Percentiles rank a stretch among this genome's conserved stretches.
These are phyloP conservation scores for Tigriopus californicus DNA, from an alignment of 2,888 invertebrate species.

Conservation along the genomic window DNA sequence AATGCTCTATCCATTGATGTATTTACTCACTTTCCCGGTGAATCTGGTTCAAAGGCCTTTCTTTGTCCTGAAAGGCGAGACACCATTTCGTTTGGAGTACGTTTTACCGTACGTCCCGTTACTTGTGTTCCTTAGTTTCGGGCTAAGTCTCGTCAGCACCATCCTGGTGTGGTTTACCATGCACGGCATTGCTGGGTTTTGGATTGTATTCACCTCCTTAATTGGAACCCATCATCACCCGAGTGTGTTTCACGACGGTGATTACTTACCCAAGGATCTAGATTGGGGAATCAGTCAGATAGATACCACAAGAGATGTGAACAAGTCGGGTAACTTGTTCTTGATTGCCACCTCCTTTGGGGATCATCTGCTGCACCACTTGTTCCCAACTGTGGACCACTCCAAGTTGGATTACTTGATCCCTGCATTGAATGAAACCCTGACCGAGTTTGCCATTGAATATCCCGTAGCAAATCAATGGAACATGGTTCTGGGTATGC, in stretches of 20 bases:
- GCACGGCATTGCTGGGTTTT: constrained; percentile 17
- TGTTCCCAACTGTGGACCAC: constrained; percentile 62
- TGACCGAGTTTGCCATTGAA: constrained; percentile 41
- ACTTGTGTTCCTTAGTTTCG: constrained; percentile 15
- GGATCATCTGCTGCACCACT: constrained; percentile 55
- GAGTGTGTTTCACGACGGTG: constrained; percentile 56
- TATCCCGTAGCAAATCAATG: constrained; percentile 31
- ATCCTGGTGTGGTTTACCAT: constrained; percentile 20
- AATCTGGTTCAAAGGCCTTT: constrained; percentile 17
- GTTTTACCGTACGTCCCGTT: constrained; percentile 20
- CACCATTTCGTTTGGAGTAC: constrained; percentile 18
- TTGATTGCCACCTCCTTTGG: constrained; percentile 52
- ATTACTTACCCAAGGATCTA: constrained; percentile 36
- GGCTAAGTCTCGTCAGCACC: constrained; percentile 12
- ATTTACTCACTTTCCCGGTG: constrained; percentile 23
- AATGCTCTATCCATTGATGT: constrained; percentile 31
- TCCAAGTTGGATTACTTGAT: constrained; percentile 40
- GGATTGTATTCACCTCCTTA: constrained; percentile 39
- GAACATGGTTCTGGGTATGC: constrained; percentile 45
- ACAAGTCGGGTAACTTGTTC: constrained; percentile 43
- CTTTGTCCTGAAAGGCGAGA: constrained; percentile 14
- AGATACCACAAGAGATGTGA: constrained; percentile 49
- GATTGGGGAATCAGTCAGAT: constrained; percentile 63
- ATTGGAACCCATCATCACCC: constrained; percentile 64
- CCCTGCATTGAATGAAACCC: constrained; percentile 41